Conservation (phyloP, 64 coral and sea anemone genomes). For the Acropora tenuis region DNA sequence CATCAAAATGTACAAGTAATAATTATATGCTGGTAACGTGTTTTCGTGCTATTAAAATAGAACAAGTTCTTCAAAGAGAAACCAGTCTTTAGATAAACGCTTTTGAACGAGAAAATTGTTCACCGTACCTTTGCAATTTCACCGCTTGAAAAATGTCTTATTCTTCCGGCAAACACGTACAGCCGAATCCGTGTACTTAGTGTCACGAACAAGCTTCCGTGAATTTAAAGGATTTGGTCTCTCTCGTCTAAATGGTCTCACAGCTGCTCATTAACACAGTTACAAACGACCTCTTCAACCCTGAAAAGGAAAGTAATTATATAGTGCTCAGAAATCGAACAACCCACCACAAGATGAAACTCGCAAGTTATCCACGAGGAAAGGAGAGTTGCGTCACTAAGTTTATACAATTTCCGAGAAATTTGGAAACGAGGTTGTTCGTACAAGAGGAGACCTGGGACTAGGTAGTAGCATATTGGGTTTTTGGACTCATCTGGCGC, state of each 20-base stretch:
- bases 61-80: neutral
- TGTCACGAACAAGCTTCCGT: neutral
- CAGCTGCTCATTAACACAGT: neutral
- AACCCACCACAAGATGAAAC: neutral
- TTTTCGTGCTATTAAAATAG: neutral
- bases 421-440: neutral
- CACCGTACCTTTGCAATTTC: neutral
- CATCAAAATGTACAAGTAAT: neutral
- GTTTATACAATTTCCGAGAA: neutral
- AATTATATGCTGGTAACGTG: neutral
- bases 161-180: neutral
- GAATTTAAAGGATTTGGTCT: conserved; percentile 11
- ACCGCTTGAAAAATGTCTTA: neutral
- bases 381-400: neutral
- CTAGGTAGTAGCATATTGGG: neutral
- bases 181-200: neutral
- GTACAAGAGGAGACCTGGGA: neutral
- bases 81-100: too few relatives aligned
- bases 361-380: neutral
- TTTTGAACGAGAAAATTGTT: neutral
- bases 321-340: neutral
- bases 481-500: too few relatives aligned
- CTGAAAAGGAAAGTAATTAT: neutral
- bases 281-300: neutral
- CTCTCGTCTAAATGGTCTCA: neutral